Evolutionary conservation across 2,888 invertebrate genomes (phyloP), one percentile per base, ranked within the genome.

Genomic region (Acleris holmiana): DNA sequence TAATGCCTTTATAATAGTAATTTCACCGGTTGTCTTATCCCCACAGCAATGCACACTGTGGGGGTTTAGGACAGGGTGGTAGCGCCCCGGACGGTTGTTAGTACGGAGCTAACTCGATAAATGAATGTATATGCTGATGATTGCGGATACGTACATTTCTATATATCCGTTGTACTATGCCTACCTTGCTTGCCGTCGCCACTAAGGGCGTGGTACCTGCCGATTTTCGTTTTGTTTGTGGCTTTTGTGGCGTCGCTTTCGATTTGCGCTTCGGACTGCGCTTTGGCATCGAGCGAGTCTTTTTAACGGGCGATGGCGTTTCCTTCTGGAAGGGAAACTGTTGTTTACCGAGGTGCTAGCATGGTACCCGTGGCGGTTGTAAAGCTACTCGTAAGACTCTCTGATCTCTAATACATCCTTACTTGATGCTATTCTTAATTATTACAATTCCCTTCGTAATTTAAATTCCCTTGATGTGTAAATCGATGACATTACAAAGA

Each of bases 141-240:
- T 82, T 74, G 88, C 86, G 80, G 90, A 89, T 93, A 93, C 93
- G 93, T 93, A 93, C 93, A 89, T 93, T 86, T 93, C 89, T 91
- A 93, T 93, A 93, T 84, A 93, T 93, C 93, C 93, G 91, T 83
- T 88, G 92, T 83, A 93, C 93, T 87, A 93, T 93, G 93, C 93
- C 93, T 93, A 93, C 93, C 93, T 93, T 93, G 91, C 89, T 88
- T 78, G 89, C 78, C 81, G 75, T 76, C 83, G 91, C 85, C 87
- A 83, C 86, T 68, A 68, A 71, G 83, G 90, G 89, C 89, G 85
- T 82, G 84, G 86, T 90, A 89, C 90, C 89, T 89, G 88, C 67
- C 74, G 89, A 74, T 82, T 84, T 85, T 80, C 84, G 76, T 71
- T 82, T 85, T 72, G 78, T 81, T 76, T 75, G 77, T 75, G 74